These are phyloP conservation scores for Harmothoe impar DNA, from an alignment of 2,888 invertebrate species.

Conservation along the genomic window DNA sequence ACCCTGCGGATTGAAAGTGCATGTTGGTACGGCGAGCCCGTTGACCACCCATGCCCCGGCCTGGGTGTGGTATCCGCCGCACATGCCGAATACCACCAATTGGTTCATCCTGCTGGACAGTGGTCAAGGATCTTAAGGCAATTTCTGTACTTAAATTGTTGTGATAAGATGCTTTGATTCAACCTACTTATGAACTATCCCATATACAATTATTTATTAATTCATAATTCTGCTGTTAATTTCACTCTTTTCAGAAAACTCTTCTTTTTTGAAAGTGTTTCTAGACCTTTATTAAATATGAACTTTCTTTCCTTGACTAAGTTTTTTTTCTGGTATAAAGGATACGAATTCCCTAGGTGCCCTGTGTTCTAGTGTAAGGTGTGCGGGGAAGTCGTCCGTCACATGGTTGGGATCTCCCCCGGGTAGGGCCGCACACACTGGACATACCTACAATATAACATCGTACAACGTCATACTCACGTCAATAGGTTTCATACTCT, in stretches of 20 bases:
- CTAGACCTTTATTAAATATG: too few relatives aligned
- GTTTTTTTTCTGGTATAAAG: slow-evolving; percentile 69
- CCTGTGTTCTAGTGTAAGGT: slow-evolving; percentile 94
- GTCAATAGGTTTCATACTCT: not conserved
- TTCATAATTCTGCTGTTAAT: too few relatives aligned
- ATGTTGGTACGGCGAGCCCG: slow-evolving; percentile 91
- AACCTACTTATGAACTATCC: too few relatives aligned
- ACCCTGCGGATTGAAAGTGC: slow-evolving; percentile 94
- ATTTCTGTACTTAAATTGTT: not conserved
- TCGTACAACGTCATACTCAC: not conserved
- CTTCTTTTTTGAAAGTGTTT: too few relatives aligned
- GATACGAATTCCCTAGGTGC: slow-evolving; percentile 89
- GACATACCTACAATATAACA: slow-evolving; percentile 90
- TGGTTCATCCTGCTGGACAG: slow-evolving; percentile 90
- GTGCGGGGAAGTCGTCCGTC: slow-evolving; percentile 98
- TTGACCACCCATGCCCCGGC: slow-evolving; percentile 88
- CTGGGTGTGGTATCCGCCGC: slow-evolving; percentile 91
- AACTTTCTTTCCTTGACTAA: not conserved
- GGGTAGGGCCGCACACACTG: slow-evolving; percentile 97
- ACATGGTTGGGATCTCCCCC: slow-evolving; percentile 98
- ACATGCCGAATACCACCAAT: slow-evolving; percentile 87
- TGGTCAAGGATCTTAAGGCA: slow-evolving; percentile 19
- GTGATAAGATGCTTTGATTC: too few relatives aligned
- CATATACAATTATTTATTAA: too few relatives aligned
- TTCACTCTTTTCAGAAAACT: too few relatives aligned